These are phyloP conservation scores for Ardeotis arabs DNA, from an alignment of 2,113 vertebrate genomes.

Conservation along the genomic window DNA sequence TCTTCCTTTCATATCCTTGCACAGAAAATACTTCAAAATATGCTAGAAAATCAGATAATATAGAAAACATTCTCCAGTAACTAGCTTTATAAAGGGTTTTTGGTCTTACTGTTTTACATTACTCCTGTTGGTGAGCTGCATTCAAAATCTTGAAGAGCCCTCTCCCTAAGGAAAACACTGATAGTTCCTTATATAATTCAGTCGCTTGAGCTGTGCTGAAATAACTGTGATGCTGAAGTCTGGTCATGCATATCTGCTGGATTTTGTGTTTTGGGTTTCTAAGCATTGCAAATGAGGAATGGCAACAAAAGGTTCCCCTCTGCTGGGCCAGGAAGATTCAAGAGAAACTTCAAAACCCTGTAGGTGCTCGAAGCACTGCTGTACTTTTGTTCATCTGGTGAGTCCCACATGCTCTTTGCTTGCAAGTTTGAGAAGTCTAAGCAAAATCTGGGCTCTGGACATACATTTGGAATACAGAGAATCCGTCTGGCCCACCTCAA, in stretches of 20 bases:
- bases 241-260: background rate
- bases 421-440: background rate
- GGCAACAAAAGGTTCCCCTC: background rate
- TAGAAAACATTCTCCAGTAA: background rate
- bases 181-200: background rate
- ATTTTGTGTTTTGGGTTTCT: background rate
- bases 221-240: background rate
- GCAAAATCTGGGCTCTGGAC: background rate
- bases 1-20: background rate
- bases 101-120: background rate
- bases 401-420: background rate
- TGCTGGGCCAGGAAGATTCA: background rate
- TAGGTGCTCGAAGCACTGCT: background rate
- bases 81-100: background rate
- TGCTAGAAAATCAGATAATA: background rate
- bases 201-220: background rate
- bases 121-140: background rate
- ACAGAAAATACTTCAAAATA: background rate
- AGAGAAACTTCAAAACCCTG: background rate
- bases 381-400: background rate
- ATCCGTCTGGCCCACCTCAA: background rate
- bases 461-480: background rate
- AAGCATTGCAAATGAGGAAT: background rate
- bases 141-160: background rate
- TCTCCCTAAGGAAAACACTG: background rate